Base-by-base conservation (phyloP, 2,113 vertebrate species). In the Chloroceryle aenea region DNA sequence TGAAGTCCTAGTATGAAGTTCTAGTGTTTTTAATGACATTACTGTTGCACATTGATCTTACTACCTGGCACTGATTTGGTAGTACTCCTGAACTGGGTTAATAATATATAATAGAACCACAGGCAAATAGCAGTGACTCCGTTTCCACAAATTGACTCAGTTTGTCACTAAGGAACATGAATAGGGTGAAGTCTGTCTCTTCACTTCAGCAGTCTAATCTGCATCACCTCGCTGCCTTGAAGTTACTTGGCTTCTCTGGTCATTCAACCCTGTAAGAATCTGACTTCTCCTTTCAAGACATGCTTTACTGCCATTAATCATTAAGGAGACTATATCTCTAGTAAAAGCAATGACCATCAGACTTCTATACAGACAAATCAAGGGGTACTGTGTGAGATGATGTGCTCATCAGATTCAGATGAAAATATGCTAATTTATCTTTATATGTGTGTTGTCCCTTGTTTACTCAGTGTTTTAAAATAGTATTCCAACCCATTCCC, bases 391-490 rank as follows among this genome's bases (percentile, higher is more conserved):
- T 66, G 8, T 67, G 38, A 78, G 22, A 19, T 58, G 12, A 38
- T 75, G 12, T 62, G 6, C 18, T 77, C 4, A 30, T 73, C 55
- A 58, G 12, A 76, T 3, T 18, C 42, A 62, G 25, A 73, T 83
- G 55, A 93, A 90, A 77, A 71, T 56, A 56, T 13, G 8, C 9
- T 84, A 13, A 14, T 84, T 72, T 86, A 14, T 84, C 36, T 5
- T 90, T 88, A 71, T 59, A 25, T 75, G 14, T 48, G 26, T 80
- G 14, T 63, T 86, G 18, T 73, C 34, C 76, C n/a, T 92, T 62
- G 17, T 96, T 80, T 91, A 87, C 61, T 93, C 69, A 47, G 40
- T 68, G 53, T 93, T 92, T 96, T 88, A 80, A 69, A 96, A 83
- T 12, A 80, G 13, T 36, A 32, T 36, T 78, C 6, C 66, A 66